Percentiles rank a stretch among this genome's conserved stretches.
Evolutionary conservation across 2,113 vertebrate genomes (phyloP).

Genomic region (Callospermophilus lateralis): DNA sequence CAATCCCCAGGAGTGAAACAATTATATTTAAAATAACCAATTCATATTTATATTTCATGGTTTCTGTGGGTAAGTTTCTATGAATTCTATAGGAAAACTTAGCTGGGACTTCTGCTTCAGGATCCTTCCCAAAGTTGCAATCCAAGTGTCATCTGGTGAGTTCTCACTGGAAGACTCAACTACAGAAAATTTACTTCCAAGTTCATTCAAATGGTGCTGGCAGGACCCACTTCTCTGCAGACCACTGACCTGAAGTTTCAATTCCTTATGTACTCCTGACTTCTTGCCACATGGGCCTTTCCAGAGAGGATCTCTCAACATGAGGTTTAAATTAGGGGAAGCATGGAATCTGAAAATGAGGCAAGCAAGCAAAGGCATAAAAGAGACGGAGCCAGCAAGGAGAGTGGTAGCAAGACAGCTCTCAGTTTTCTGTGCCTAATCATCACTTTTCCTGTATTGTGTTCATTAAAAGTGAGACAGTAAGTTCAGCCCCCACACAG

Average conservation of each 20-base stretch:
- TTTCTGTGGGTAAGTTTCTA: neutral
- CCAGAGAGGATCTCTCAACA: neutral
- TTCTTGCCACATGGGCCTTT: conserved; percentile 1
- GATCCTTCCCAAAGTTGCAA: neutral
- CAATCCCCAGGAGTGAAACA: neutral
- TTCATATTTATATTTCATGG: neutral
- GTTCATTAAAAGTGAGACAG: neutral
- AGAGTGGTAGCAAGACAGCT: neutral
- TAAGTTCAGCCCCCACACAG: neutral
- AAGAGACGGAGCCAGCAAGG: neutral
- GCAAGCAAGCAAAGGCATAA: neutral
- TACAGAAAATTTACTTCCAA: conserved; percentile 31
- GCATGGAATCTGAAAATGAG: neutral
- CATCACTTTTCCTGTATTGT: neutral
- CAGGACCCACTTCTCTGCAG: neutral
- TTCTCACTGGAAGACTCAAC: conserved; percentile 17
- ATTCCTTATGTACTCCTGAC: conserved; percentile 3
- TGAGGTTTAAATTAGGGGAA: neutral
- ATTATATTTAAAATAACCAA: too few species aligned
- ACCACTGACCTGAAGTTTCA: neutral
- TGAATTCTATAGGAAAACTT: neutral
- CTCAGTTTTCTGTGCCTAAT: neutral
- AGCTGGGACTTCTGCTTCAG: neutral
- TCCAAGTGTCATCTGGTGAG: neutral
- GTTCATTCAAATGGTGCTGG: neutral